Percentiles rank a stretch among this genome's conserved stretches.
Evolutionary conservation across 2,888 invertebrate genomes (phyloP).

Genomic region (Alviniconcha strummeri): DNA sequence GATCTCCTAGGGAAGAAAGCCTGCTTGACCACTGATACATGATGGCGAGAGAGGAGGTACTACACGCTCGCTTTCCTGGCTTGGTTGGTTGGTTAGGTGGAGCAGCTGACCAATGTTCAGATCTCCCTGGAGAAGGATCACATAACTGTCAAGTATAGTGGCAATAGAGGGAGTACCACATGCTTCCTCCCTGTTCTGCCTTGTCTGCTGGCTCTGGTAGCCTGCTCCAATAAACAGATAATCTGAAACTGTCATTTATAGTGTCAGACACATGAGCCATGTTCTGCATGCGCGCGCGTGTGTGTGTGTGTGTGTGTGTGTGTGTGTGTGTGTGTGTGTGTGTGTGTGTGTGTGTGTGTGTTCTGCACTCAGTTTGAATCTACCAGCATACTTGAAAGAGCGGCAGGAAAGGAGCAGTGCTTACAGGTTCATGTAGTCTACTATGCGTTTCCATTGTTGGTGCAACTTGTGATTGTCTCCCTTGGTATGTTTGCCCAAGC

Average conservation of each 20-base stretch:
- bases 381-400: too few species aligned
- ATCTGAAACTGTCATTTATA: background rate
- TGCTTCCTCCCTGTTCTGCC: background rate
- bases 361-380: background rate
- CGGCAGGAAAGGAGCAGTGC: background rate
- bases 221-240: background rate
- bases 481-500: background rate
- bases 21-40: slow-evolving; percentile 60
- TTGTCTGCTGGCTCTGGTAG: background rate
- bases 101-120: background rate
- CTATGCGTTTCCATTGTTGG: background rate
- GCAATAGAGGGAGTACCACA: background rate
- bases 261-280: background rate
- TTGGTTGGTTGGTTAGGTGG: background rate
- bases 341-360: background rate
- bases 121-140: background rate
- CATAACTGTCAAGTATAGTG: background rate
- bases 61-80: background rate
- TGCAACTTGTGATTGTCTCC: background rate
- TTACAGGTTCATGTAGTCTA: background rate
- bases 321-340: background rate
- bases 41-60: background rate
- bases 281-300: background rate
- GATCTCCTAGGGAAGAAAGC: slow-evolving; percentile 88
- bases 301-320: background rate